These are phyloP conservation scores for Thymallus thymallus DNA, from an alignment of 2,113 vertebrate species.

Conservation along the genomic window DNA sequence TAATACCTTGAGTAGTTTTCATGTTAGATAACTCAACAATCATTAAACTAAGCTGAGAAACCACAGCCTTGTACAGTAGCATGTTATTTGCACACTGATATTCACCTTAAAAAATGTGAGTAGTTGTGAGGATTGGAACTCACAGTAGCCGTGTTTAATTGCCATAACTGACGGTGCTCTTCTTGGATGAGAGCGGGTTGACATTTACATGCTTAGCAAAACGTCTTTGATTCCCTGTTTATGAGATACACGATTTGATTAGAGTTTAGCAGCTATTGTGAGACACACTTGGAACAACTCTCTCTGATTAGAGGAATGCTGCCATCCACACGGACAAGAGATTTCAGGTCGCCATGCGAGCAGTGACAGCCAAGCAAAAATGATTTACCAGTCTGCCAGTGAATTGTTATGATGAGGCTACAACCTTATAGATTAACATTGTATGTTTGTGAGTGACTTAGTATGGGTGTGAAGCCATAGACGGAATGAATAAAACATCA, in stretches of 20 bases:
- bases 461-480: neutral
- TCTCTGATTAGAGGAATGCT: constrained; percentile 24
- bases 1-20: neutral
- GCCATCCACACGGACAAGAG: too few species aligned
- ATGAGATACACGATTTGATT: constrained; percentile 37
- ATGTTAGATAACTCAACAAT: neutral
- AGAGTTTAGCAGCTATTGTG: constrained; percentile 26
- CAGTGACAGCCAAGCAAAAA: neutral
- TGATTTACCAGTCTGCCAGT: constrained; percentile 17
- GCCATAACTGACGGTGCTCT: neutral
- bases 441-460: constrained; percentile 8
- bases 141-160: constrained; percentile 21
- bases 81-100: constrained; percentile 11
- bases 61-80: neutral
- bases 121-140: neutral
- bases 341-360: neutral
- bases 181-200: constrained; percentile 3
- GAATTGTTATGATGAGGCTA: constrained; percentile 41
- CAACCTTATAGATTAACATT: constrained; percentile 28
- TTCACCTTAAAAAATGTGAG: neutral
- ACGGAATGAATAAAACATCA: constrained; percentile 44
- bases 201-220: constrained; percentile 33
- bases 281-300: constrained; percentile 3
- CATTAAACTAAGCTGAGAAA: neutral
- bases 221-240: constrained; percentile 33